Evolutionary conservation across 2,113 vertebrate genomes (phyloP).

Genomic region (Dolichotis patagonum): DNA sequence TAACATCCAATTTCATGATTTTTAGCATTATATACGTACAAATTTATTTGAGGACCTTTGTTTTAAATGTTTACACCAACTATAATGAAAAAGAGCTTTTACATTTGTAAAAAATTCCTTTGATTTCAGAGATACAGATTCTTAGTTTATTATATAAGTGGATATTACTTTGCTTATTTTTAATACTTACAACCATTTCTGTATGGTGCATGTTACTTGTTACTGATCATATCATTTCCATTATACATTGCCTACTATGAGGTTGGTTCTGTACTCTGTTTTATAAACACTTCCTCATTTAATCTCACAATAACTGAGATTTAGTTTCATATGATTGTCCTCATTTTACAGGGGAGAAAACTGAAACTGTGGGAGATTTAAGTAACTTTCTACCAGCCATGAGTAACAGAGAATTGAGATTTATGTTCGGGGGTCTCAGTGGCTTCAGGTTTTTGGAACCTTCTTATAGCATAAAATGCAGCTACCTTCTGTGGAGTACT

Average conservation of each 20-base stretch:
- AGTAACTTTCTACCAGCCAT: background rate
- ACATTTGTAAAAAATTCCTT: constrained; percentile 51
- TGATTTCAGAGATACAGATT: constrained; percentile 18
- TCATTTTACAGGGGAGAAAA: constrained; percentile 27
- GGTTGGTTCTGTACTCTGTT: background rate
- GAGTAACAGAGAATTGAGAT: background rate
- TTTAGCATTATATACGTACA: background rate
- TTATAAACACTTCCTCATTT: background rate
- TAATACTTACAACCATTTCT: constrained; percentile 23
- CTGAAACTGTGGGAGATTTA: background rate
- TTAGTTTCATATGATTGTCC: background rate
- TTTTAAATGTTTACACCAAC: background rate
- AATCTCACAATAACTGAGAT: background rate
- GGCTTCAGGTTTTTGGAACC: background rate
- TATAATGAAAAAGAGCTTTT: background rate
- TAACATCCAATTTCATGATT: constrained; percentile 14
- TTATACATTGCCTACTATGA: background rate
- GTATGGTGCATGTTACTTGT: background rate
- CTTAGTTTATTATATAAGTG: background rate
- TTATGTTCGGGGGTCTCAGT: background rate
- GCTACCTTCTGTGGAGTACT: background rate
- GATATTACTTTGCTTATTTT: constrained; percentile 46
- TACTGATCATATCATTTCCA: background rate
- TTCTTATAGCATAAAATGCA: background rate
- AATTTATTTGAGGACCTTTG: background rate